A percentile compares a stretch with the other conserved stretches of the same genome.
Evolutionary conservation across 1,140 invertebrate genomes (phyloP).

Genomic region (Sarcophaga peregrina): DNA sequence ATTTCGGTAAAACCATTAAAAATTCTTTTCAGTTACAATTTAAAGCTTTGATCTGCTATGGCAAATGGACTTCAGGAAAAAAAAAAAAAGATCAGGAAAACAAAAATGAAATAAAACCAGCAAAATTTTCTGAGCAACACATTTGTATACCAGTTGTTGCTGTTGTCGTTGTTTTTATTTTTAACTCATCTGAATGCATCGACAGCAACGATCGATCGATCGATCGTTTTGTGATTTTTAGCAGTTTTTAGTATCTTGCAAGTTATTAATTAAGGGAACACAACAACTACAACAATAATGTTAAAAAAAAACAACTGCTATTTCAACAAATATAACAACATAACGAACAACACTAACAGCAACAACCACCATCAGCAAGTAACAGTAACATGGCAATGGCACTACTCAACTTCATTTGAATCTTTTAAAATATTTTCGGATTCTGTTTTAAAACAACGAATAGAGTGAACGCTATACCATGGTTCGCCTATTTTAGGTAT

Average conservation of each 20-base stretch:
- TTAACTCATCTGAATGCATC: conserved; percentile 8
- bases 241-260: conserved; percentile 32
- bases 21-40: too few relatives aligned
- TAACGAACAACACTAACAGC: neutral
- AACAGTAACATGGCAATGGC: neutral
- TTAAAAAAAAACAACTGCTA: neutral
- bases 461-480: too few relatives aligned
- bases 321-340: conserved; percentile 18
- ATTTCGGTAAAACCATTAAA: too few relatives aligned
- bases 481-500: too few relatives aligned
- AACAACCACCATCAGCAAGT: neutral
- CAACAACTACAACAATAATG: neutral
- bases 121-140: neutral
- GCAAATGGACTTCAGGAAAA: too few relatives aligned
- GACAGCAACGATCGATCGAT: conserved; percentile 4
- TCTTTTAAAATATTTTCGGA: neutral
- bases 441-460: too few relatives aligned
- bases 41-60: too few relatives aligned
- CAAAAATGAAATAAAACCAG: neutral
- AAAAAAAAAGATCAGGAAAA: too few relatives aligned
- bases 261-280: conserved; percentile 40
- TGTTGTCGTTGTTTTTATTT: neutral
- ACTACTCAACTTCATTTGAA: neutral
- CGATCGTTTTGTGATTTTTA: conserved; percentile 34
- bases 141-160: neutral